These are phyloP conservation scores for Cerastis leucographa DNA, from an alignment of 2,888 invertebrate genomes.

Conservation along the genomic window DNA sequence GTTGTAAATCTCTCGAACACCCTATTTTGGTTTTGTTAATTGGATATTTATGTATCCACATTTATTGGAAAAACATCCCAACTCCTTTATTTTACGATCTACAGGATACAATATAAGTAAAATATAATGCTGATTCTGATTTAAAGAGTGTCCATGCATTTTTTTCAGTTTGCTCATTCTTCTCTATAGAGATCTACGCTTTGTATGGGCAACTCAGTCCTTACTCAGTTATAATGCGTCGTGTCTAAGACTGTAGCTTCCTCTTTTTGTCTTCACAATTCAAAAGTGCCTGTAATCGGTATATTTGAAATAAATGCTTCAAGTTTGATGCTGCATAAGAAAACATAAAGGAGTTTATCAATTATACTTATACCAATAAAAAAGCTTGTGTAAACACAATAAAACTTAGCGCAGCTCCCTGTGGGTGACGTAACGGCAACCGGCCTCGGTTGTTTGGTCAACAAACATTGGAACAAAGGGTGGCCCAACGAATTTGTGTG, in stretches of 20 bases:
- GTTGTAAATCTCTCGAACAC: background rate
- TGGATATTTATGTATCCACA: constrained; percentile 8
- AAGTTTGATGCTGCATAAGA: background rate
- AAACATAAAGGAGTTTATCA: constrained; percentile 24
- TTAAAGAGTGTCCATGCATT: background rate
- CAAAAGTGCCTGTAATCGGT: background rate
- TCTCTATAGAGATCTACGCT: background rate
- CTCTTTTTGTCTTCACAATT: background rate
- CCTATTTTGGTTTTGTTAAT: background rate
- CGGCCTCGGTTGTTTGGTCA: constrained; percentile 66
- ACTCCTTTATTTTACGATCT: constrained; percentile 8
- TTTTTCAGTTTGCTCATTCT: background rate
- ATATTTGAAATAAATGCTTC: background rate
- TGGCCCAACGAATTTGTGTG: constrained; percentile 58
- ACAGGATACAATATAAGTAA: background rate
- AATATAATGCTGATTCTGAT: background rate
- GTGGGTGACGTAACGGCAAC: constrained; percentile 65
- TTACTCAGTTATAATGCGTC: background rate
- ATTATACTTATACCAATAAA: constrained; percentile 46
- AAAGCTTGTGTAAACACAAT: constrained; percentile 55
- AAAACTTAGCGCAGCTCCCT: constrained; percentile 54
- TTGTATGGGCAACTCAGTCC: background rate
- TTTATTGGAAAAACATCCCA: constrained; percentile 20
- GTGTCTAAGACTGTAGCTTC: background rate
- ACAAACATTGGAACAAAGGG: constrained; percentile 72